Evolutionary conservation across 2,888 invertebrate genomes (phyloP).

Genomic region (Mythimna impura): DNA sequence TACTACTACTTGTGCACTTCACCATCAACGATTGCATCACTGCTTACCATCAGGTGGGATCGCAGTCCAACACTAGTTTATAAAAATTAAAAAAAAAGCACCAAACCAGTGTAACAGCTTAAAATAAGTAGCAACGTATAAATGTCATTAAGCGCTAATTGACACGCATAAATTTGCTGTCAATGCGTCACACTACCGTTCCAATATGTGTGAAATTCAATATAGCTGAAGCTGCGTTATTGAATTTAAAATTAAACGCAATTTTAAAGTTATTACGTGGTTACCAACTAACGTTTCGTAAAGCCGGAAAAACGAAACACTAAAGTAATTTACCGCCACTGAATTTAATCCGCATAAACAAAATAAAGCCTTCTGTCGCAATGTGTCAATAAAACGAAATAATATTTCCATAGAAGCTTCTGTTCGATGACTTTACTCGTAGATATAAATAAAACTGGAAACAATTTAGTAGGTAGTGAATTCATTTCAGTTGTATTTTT

Average conservation of each 20-base stretch:
- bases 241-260: constrained; percentile 38
- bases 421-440: constrained; percentile 29
- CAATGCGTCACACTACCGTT: constrained; percentile 8
- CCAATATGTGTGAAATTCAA: constrained; percentile 18
- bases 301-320: constrained; percentile 23
- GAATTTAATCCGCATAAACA: constrained; percentile 24
- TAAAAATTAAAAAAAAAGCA: too few relatives aligned
- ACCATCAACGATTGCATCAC: too few relatives aligned
- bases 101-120: background rate
- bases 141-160: constrained; percentile 23
- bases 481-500: background rate
- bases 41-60: too few relatives aligned
- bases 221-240: constrained; percentile 17
- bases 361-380: constrained; percentile 33
- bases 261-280: constrained; percentile 19
- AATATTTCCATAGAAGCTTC: constrained; percentile 50
- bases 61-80: too few relatives aligned
- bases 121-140: constrained; percentile 16
- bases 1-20: too few relatives aligned
- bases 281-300: constrained; percentile 15
- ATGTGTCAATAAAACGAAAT: constrained; percentile 46
- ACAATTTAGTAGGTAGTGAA: background rate
- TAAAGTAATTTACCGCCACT: constrained; percentile 24
- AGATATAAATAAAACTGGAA: background rate
- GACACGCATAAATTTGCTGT: constrained; percentile 35